These are phyloP conservation scores for Lottia gigantea DNA, from an alignment of 2,888 invertebrate species.

Conservation along the genomic window DNA sequence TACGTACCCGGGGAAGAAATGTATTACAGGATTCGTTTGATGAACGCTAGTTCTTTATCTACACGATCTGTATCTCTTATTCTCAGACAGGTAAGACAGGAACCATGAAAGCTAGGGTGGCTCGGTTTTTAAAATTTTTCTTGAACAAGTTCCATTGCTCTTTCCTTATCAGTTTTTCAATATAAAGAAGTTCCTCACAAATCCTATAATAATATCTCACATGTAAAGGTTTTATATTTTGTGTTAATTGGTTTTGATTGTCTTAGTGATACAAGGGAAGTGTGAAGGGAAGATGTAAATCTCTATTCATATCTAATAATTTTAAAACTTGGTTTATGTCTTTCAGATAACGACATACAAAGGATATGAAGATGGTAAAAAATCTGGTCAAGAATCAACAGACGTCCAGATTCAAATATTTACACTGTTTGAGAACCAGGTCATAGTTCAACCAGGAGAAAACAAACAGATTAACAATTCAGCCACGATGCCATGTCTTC, in stretches of 20 bases:
- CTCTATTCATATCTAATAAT: too few relatives aligned
- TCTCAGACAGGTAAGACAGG: background rate
- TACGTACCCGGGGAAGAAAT: background rate
- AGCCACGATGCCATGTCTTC: background rate
- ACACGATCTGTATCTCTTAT: background rate
- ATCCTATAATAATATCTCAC: too few relatives aligned
- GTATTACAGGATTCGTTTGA: background rate
- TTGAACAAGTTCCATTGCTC: too few relatives aligned
- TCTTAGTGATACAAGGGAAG: too few relatives aligned
- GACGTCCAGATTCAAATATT: background rate
- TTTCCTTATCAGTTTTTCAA: too few relatives aligned
- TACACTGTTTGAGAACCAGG: background rate
- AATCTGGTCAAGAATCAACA: background rate
- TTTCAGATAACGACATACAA: background rate
- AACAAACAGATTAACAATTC: background rate
- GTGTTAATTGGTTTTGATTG: too few relatives aligned
- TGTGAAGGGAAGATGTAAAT: too few relatives aligned
- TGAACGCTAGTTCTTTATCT: background rate
- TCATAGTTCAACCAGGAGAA: background rate
- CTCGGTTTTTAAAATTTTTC: too few relatives aligned
- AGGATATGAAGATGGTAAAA: background rate
- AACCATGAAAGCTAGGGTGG: too few relatives aligned
- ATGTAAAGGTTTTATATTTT: too few relatives aligned
- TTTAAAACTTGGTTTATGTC: too few relatives aligned
- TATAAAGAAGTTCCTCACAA: too few relatives aligned